Evolutionary conservation across 2,113 vertebrate genomes (phyloP).

Genomic region (Cottus gobio): DNA sequence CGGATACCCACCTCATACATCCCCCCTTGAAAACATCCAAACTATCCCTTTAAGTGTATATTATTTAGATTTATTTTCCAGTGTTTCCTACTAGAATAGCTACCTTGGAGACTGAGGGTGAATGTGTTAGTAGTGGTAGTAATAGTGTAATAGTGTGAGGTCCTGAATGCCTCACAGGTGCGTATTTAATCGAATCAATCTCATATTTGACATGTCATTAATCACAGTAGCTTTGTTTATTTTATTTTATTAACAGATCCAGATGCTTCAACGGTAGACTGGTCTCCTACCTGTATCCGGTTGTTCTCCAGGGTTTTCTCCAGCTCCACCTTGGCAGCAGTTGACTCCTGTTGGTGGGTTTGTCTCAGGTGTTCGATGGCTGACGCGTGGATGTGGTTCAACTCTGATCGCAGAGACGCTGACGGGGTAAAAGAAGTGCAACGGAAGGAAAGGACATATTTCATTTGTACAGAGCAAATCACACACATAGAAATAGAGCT

Average conservation of each 20-base stretch:
- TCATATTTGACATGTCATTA: constrained; percentile 11
- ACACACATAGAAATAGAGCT: not conserved
- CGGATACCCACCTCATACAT: not conserved
- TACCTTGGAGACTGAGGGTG: constrained; percentile 1
- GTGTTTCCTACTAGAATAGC: not conserved
- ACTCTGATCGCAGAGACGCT: constrained; percentile 96
- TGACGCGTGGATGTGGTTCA: constrained; percentile 96
- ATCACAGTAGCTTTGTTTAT: constrained; percentile 2
- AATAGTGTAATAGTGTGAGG: constrained; percentile 3
- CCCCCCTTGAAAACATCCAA: not conserved
- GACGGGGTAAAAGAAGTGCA: constrained; percentile 13
- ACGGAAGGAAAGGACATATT: not conserved
- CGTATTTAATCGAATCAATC: not conserved
- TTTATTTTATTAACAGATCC: not conserved
- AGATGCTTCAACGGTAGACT: not conserved
- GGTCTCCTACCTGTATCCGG: constrained; percentile 87
- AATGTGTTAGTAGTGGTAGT: not conserved
- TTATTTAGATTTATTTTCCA: not conserved
- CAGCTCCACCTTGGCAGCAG: constrained; percentile 89
- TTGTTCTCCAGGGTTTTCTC: constrained; percentile 91
- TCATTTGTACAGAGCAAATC: not conserved
- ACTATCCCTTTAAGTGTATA: not conserved
- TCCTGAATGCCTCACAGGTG: not conserved
- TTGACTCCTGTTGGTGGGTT: constrained; percentile 92
- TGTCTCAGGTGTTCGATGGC: constrained; percentile 94